Evolutionary conservation across 2,888 invertebrate genomes (phyloP).

Genomic region (Oligia fasciuncula): DNA sequence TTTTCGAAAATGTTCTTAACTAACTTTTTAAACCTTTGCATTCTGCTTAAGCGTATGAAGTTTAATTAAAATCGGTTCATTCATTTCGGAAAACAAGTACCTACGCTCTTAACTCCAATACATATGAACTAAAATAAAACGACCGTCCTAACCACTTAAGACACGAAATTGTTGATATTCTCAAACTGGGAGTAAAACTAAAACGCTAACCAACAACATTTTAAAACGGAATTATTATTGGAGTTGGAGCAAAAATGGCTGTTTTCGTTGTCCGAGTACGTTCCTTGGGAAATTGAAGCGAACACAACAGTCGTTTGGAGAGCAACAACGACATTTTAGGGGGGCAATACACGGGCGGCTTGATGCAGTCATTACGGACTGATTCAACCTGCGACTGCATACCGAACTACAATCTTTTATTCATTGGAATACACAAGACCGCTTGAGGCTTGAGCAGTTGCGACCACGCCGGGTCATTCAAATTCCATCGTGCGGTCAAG

Average conservation of each 20-base stretch:
- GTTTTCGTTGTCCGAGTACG: slow-evolving; percentile 61
- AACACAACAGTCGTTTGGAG: slow-evolving; percentile 60
- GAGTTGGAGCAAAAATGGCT: slow-evolving; percentile 64
- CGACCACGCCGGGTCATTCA: not conserved
- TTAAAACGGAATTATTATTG: slow-evolving; percentile 65
- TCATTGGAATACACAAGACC: not conserved
- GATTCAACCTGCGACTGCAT: not conserved
- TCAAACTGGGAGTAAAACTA: slow-evolving; percentile 33
- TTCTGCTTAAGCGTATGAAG: too few relatives aligned
- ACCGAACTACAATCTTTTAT: not conserved
- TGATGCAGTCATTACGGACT: not conserved
- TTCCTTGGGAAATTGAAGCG: slow-evolving; percentile 66
- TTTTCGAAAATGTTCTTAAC: too few relatives aligned
- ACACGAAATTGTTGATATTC: slow-evolving; percentile 52
- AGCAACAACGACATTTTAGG: slow-evolving; percentile 56
- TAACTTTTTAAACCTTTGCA: too few relatives aligned
- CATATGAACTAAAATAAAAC: slow-evolving; percentile 4
- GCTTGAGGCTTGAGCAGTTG: not conserved
- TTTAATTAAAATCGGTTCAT: too few relatives aligned
- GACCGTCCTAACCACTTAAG: slow-evolving; percentile 25
- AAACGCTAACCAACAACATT: slow-evolving; percentile 57
- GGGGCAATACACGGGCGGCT: not conserved
- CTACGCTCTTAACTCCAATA: not conserved
- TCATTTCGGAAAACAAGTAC: too few relatives aligned
- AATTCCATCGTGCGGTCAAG: not conserved